Conservation (phyloP, 1,140 invertebrate genomes). For the Drosophila ogumai region DNA sequence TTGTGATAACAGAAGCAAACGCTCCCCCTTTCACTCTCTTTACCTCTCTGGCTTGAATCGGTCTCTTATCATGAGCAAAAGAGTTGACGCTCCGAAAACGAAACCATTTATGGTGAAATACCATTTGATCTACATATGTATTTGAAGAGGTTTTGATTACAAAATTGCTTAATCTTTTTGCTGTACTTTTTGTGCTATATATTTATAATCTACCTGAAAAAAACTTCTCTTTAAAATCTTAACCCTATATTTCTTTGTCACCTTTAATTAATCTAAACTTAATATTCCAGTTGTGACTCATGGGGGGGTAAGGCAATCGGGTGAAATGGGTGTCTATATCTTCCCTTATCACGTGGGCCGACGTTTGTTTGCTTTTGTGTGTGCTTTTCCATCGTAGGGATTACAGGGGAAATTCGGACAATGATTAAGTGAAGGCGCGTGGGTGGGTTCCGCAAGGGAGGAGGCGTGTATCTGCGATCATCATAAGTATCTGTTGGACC, state of each 20-base stretch:
- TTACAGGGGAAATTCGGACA: constrained; percentile 8
- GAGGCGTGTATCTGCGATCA: not conserved
- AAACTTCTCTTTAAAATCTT: too few relatives aligned
- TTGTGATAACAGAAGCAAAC: constrained; percentile 17
- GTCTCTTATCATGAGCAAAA: constrained; percentile 4
- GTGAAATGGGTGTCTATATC: constrained; percentile 9
- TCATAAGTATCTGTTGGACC: constrained; percentile 31
- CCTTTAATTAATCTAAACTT: not conserved
- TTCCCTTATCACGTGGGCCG: constrained; percentile 38
- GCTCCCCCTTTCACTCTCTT: not conserved
- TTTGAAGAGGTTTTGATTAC: not conserved
- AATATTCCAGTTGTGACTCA: constrained; percentile 13
- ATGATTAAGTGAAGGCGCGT: constrained; percentile 54
- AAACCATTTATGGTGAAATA: constrained; percentile 31
- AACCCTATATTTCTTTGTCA: too few relatives aligned
- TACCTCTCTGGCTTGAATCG: not conserved
- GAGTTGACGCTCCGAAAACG: not conserved
- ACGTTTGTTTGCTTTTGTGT: not conserved
- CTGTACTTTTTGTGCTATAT: too few relatives aligned
- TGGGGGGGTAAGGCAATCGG: not conserved
- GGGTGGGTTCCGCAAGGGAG: not conserved
- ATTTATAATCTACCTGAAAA: too few relatives aligned
- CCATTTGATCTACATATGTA: constrained; percentile 1
- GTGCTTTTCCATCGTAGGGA: constrained; percentile 1
- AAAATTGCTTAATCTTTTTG: not conserved